Evolutionary conservation across 2,113 vertebrate species (phyloP), one percentile per base, ranked within the genome.

Genomic region (Aspidoscelis tigris): DNA sequence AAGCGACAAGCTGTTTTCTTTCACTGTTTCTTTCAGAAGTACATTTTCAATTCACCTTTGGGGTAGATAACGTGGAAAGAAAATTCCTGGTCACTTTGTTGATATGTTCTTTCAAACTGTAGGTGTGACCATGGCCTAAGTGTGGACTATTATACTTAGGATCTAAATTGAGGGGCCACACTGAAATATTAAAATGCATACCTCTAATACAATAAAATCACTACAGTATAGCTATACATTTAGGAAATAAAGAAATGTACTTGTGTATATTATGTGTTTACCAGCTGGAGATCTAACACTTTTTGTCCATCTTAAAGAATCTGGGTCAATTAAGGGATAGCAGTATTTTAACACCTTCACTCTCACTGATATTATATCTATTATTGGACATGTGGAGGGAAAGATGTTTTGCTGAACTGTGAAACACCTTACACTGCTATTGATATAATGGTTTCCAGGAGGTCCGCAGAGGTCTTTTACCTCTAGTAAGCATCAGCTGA

Each of bases 341-440:
- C 95, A 96, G 96, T 96, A 96, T 96, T 96, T 95, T 95, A 95
- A 95, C 95, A 96, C 95, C 93, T 93, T 95, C 95, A 94, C 95
- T 94, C 95, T 95, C 92, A 90, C 96, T 97, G 95, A 96, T 96
- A 95, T 96, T 96, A 96, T 96, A 96, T 94, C 94, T 95, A 95
- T 96, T 95, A 96, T 95, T 94, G 95, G 94, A 94, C 95, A 95
- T 95, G 94, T 95, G 94, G 93, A 93, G 93, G 95, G 94, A 93
- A 95, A 93, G 93, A 91, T 95, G 95, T 96, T 94, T 94, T 93
- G 91, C 76, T 95, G 93, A 94, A 93, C 93, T 90, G 95, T 95
- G 95, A 96, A 93, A 78, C 85, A 92, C 89, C 85, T 93, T 89
- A 93, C 93, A 89, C 90, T 91, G 89, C 91, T 92, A 94, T 94